Base-by-base conservation (phyloP, 2,888 invertebrate genomes). In the Sceliomorpha sp. region DNA sequence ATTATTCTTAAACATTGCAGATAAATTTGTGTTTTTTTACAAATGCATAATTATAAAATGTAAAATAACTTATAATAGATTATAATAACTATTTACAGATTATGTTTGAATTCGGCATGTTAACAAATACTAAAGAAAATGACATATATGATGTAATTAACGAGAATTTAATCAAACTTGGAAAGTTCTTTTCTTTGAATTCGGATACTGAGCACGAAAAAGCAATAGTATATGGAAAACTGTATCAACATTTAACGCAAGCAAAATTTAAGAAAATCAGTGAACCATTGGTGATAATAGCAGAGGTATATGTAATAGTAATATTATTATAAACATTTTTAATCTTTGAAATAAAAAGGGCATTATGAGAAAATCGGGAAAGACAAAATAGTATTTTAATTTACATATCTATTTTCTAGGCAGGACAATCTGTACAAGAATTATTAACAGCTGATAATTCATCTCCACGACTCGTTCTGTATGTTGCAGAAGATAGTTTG, bases 381-480 rank as follows among this genome's bases (percentile, higher is more conserved):
- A 20, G 20, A 4, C 20, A 32, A 9, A 27, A 27, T 3, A 3
- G 9, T 27, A 27, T 27, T 27, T 27, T 27, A 27, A 27, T 6
- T 27, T n/a, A n/a, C n/a, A n/a, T n/a, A 27, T 27, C 9, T 27
- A n/a, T 27, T 36, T 29, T 37, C 5, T 12, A 51, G 51, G 51
- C 51, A 2, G 39, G 27, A 13, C 27, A 20, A 32, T 13, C 20
- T 13, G 14, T 34, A 10, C 26, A 27, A 27, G 55, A 40, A 8
- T 17, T 55, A 1, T 7, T 29, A 1, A 40, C 44, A 7, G 14
- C 44, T 4, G 44, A 36, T 3, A 12, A 7, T 4, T 36, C 9
- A 14, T 20, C 55, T 9, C 55, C 55, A 13, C 8, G 55, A 55
- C 34, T 44, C 26, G 55, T 55, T 0, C 8, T 55, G 7, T 55